Percentiles rank a stretch among this genome's conserved stretches.
phyloP scores from a whole-genome alignment of 2,113 vertebrate genomes.

The Gobiocypris rarus region DNA sequence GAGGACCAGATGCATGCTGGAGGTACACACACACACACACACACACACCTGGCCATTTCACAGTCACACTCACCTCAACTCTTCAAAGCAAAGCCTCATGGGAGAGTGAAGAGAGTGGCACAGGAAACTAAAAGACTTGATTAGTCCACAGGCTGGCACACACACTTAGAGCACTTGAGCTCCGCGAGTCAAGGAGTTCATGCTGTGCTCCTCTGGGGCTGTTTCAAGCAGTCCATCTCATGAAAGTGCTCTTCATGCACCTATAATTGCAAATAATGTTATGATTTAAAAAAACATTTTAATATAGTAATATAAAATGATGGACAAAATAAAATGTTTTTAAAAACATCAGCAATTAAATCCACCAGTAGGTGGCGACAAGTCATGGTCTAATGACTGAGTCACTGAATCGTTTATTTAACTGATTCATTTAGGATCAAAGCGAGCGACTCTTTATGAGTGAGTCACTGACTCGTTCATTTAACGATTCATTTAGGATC shows the following conservation, averaged over 20 bases:
- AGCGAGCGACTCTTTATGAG: neutral
- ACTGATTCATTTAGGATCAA: neutral
- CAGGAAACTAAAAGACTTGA: neutral
- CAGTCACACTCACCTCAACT: neutral
- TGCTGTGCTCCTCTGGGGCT: neutral
- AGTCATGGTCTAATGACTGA: neutral
- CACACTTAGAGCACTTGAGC: neutral
- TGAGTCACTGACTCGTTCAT: neutral
- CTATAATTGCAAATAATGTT: too few relatives aligned
- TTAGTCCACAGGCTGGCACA: neutral
- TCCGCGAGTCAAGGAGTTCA: neutral
- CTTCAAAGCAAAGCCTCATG: constrained; percentile 23
- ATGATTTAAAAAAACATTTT: too few relatives aligned
- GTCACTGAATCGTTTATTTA: neutral
- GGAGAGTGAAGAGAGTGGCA: neutral
- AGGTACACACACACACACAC: constrained; percentile 75
- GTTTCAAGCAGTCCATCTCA: neutral
- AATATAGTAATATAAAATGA: neutral
- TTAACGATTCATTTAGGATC: too few relatives aligned
- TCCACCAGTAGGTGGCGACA: neutral
- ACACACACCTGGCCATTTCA: constrained; percentile 35
- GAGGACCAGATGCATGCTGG: constrained; percentile 97
- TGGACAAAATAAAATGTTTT: neutral
- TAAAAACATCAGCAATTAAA: too few relatives aligned
- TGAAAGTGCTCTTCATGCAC: neutral